Conservation (phyloP, 2,888 invertebrate species). For the Anorthoa munda region DNA sequence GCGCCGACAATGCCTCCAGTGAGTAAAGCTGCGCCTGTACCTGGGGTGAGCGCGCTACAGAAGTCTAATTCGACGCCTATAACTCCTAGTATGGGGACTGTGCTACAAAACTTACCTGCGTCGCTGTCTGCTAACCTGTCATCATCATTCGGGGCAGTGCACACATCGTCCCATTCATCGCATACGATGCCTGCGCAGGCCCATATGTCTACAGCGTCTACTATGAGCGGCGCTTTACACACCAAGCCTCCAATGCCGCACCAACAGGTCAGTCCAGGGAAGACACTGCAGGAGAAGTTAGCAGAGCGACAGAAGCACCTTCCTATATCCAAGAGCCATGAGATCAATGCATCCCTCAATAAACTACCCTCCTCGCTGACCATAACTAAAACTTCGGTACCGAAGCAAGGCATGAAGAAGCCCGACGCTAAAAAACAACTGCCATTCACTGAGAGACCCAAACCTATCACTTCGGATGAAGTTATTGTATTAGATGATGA, state of each 20-base stretch:
- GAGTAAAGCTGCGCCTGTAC: constrained; percentile 72
- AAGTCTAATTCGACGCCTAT: constrained; percentile 76
- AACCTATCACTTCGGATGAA: constrained; percentile 83
- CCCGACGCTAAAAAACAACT: constrained; percentile 81
- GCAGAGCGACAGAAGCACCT: constrained; percentile 92
- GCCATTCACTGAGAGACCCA: constrained; percentile 78
- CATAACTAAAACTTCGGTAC: constrained; percentile 85
- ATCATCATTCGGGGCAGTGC: constrained; percentile 70
- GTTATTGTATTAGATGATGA: constrained; percentile 89
- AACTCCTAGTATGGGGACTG: constrained; percentile 85
- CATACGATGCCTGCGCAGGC: constrained; percentile 76
- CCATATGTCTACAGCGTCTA: constrained; percentile 79
- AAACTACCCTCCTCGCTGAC: constrained; percentile 89
- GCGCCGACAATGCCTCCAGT: constrained; percentile 40
- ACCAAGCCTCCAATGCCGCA: constrained; percentile 84
- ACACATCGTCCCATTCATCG: constrained; percentile 49
- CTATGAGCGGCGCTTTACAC: constrained; percentile 77
- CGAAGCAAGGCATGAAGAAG: constrained; percentile 77
- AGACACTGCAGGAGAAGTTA: constrained; percentile 93
- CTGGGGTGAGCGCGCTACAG: constrained; percentile 71
- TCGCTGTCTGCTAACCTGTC: constrained; percentile 83
- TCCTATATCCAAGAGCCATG: constrained; percentile 77
- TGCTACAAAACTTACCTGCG: constrained; percentile 81
- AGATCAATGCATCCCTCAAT: constrained; percentile 84
- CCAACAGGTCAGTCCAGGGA: constrained; percentile 90